Evolutionary conservation across 2,888 invertebrate genomes (phyloP).

Genomic region (Lithosia quadra): DNA sequence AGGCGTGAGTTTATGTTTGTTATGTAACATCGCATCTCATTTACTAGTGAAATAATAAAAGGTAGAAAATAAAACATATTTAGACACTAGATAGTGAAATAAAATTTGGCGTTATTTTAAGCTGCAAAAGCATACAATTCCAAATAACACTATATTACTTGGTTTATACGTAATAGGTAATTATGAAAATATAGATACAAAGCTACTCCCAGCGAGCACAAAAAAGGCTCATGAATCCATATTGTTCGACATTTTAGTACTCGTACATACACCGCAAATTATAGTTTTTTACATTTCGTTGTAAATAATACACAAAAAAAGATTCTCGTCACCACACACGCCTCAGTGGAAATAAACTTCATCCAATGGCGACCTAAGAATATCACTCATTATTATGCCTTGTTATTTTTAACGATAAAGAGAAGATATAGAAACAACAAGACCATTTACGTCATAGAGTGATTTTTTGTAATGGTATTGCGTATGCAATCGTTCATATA

Average conservation of each 20-base stretch:
- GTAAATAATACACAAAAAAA: not conserved
- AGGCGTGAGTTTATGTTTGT: too few relatives aligned
- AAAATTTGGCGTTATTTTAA: not conserved
- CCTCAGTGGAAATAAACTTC: constrained; percentile 1
- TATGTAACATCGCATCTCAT: too few relatives aligned
- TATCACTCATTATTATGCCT: not conserved
- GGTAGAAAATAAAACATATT: too few relatives aligned
- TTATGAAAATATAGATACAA: not conserved
- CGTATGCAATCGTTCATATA: not conserved
- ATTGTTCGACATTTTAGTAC: not conserved
- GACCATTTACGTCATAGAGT: constrained; percentile 1
- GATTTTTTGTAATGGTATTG: not conserved
- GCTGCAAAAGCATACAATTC: not conserved
- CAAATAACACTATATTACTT: not conserved
- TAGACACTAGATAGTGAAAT: too few relatives aligned
- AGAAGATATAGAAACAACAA: not conserved
- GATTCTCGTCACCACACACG: not conserved
- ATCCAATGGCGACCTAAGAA: not conserved
- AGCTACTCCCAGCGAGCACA: not conserved
- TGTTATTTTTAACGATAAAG: not conserved
- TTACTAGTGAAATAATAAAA: too few relatives aligned
- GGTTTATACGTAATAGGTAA: not conserved
- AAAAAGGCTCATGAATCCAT: not conserved
- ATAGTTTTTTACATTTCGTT: not conserved
- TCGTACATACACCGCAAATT: too few relatives aligned